Conservation (phyloP, 2,888 invertebrate genomes). For the Tetragonisca angustula region DNA sequence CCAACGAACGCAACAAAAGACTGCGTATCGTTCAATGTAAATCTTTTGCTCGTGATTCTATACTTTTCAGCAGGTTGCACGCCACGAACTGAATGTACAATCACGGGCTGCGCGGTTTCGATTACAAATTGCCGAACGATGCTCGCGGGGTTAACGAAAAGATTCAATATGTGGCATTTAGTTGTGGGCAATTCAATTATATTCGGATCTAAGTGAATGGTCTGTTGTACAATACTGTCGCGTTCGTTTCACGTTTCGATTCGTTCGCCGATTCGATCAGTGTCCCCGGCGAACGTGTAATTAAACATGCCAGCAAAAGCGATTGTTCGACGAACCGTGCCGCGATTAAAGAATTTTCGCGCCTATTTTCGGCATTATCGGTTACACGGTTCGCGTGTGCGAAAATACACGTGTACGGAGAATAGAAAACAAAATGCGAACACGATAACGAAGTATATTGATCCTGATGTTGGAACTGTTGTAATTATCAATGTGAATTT, state of each 20-base stretch:
- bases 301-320: slow-evolving; percentile 49
- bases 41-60: too few species aligned
- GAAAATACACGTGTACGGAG: background rate
- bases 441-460: background rate
- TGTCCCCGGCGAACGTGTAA: slow-evolving; percentile 28
- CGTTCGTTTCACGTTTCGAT: slow-evolving; percentile 5
- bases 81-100: background rate
- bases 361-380: slow-evolving; percentile 13
- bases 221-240: slow-evolving; percentile 27
- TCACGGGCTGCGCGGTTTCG: background rate
- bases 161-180: slow-evolving; percentile 21
- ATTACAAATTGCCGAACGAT: background rate
- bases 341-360: slow-evolving; percentile 45
- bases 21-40: too few species aligned
- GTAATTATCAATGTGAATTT: too few species aligned
- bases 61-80: background rate
- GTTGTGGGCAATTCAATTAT: slow-evolving; percentile 25
- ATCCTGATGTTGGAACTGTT: background rate
- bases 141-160: slow-evolving; percentile 1
- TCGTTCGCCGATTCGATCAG: slow-evolving; percentile 26
- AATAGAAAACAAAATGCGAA: slow-evolving; percentile 25
- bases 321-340: slow-evolving; percentile 30
- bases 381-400: slow-evolving; percentile 8
- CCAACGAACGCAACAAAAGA: too few species aligned
- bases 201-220: slow-evolving; percentile 20